These are phyloP conservation scores for Phaethon lepturus DNA, from an alignment of 2,113 vertebrate genomes.

Conservation along the genomic window DNA sequence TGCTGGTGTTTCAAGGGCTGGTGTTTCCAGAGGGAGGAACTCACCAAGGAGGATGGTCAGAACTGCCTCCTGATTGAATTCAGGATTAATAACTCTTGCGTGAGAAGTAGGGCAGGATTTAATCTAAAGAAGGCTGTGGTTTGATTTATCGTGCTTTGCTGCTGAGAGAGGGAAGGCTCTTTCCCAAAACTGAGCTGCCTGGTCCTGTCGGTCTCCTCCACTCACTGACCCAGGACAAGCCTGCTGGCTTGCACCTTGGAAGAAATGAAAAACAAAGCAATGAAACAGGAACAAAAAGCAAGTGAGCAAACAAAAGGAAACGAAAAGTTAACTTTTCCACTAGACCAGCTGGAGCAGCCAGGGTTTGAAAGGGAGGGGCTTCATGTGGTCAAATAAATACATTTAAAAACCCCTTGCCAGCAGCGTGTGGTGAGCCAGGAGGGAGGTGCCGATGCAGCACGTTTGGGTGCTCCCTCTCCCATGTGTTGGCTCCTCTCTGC, in stretches of 20 bases:
- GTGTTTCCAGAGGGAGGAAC: not conserved
- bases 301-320: not conserved
- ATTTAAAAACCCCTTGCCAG: not conserved
- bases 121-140: not conserved
- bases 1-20: not conserved
- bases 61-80: not conserved
- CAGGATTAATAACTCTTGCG: not conserved
- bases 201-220: not conserved
- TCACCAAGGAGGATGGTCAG: not conserved
- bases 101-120: not conserved
- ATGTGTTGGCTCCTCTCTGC: not conserved
- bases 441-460: rapidly evolving
- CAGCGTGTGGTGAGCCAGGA: not conserved
- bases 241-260: not conserved
- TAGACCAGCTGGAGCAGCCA: not conserved
- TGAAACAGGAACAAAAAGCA: not conserved
- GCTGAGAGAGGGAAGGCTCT: not conserved
- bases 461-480: not conserved
- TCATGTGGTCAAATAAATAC: not conserved
- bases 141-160: not conserved
- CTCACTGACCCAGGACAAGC: not conserved
- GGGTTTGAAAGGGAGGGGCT: not conserved
- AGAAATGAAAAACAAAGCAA: not conserved
- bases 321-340: rapidly evolving
- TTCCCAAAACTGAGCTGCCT: not conserved